phyloP scores from a whole-genome alignment of 2,888 invertebrate genomes.

The Andrena flavipes region DNA sequence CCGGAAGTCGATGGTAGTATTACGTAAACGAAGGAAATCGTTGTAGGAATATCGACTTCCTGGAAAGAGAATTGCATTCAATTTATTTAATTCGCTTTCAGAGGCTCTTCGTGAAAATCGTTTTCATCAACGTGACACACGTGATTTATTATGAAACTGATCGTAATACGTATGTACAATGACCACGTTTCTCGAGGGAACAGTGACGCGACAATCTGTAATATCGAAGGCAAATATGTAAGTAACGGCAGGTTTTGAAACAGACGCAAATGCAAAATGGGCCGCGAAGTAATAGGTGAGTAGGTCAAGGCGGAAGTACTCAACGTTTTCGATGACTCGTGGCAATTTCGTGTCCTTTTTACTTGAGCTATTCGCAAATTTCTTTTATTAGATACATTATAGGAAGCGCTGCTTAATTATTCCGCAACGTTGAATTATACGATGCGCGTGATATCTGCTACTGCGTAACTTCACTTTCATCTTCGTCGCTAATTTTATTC shows the following conservation, averaged over 20 bases:
- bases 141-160: not conserved
- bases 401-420: not conserved
- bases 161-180: not conserved
- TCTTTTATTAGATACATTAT: constrained; percentile 5
- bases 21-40: constrained; percentile 3
- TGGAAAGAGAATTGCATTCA: not conserved
- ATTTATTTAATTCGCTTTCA: not conserved
- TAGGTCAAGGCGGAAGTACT: constrained; percentile 49
- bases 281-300: constrained; percentile 9
- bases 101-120: not conserved
- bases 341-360: not conserved
- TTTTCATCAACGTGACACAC: not conserved
- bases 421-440: not conserved
- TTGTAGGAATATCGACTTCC: not conserved
- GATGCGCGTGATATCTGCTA: not conserved
- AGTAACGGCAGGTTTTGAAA: constrained; percentile 7
- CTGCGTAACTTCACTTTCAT: not conserved
- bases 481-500: not conserved
- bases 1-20: not conserved
- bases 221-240: not conserved
- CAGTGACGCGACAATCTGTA: not conserved
- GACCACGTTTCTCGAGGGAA: too few species aligned
- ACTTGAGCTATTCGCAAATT: not conserved
- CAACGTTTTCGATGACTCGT: constrained; percentile 50
- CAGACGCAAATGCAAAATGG: constrained; percentile 20